phyloP scores from a whole-genome alignment of 2,797 vertebrate genomes.

The Kryptolebias ocellatus region DNA sequence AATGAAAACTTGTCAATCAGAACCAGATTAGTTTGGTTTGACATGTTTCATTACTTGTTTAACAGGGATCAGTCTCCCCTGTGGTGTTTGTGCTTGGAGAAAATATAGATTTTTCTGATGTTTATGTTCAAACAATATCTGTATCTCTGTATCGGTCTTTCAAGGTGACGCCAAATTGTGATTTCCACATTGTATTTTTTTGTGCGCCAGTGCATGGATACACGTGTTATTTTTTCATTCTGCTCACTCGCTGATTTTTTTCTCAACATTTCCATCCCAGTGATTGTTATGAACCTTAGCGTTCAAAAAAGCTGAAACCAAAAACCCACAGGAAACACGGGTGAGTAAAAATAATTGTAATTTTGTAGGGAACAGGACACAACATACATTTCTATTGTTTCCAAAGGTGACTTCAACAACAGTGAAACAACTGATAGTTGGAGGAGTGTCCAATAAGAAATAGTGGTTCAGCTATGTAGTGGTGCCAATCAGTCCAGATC shows the following conservation, averaged over 20 bases:
- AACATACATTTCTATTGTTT: too few relatives aligned
- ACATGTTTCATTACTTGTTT: conserved; percentile 33
- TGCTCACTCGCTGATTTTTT: conserved; percentile 44
- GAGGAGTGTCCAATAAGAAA: too few relatives aligned
- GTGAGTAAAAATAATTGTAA: too few relatives aligned
- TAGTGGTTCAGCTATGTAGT: too few relatives aligned
- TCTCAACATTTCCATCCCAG: conserved; percentile 24
- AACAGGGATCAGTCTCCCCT: conserved; percentile 24
- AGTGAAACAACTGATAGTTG: too few relatives aligned
- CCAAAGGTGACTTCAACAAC: too few relatives aligned
- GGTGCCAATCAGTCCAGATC: too few relatives aligned
- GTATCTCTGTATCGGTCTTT: too few relatives aligned
- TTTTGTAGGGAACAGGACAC: too few relatives aligned
- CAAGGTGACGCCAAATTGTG: conserved; percentile 3
- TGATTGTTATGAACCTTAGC: too few relatives aligned
- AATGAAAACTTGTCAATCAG: conserved; percentile 57
- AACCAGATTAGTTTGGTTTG: conserved; percentile 23
- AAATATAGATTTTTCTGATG: not conserved
- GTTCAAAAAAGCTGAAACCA: too few relatives aligned
- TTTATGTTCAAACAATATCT: conserved; percentile 30
- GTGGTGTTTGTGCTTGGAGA: conserved; percentile 17
- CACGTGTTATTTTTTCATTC: conserved; percentile 52
- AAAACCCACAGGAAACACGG: too few relatives aligned
- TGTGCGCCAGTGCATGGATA: conserved; percentile 31
- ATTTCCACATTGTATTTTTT: conserved; percentile 21